Percentiles rank a stretch among this genome's conserved stretches.
Conservation (phyloP, 1,140 invertebrate genomes). For the Gonioctena quinquepunctata region DNA sequence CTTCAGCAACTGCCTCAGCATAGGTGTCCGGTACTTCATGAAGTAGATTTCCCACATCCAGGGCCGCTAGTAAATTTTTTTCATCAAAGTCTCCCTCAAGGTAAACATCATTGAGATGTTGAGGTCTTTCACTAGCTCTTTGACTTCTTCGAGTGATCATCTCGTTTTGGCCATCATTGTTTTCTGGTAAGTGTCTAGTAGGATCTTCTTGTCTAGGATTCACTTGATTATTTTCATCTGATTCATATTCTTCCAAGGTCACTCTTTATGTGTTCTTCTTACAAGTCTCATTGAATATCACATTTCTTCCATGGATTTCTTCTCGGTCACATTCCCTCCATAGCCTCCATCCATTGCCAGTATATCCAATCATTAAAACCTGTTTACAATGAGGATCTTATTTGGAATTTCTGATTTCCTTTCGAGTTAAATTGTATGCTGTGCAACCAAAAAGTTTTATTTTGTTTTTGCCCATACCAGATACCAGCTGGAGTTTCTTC, state of each 20-base stretch:
- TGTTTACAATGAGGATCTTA: conserved; percentile 30
- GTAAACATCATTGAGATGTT: not conserved
- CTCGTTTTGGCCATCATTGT: not conserved
- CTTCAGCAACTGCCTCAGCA: conserved; percentile 22
- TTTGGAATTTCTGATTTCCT: conserved; percentile 27
- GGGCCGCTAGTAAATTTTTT: conserved; percentile 6
- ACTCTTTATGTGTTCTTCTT: not conserved
- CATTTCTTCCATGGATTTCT: conserved; percentile 43
- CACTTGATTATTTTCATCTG: not conserved
- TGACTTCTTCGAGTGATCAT: not conserved
- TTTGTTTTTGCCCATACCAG: conserved; percentile 31
- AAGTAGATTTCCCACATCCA: not conserved
- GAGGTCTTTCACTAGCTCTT: not conserved
- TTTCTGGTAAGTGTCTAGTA: no score
- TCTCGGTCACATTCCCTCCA: conserved; percentile 37
- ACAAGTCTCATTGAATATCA: conserved; percentile 40
- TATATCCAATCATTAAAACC: conserved; percentile 33
- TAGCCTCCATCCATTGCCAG: conserved; percentile 29
- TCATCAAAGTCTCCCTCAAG: not conserved
- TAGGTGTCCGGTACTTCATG: not conserved
- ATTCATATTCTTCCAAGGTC: not conserved
- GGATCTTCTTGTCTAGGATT: not conserved
- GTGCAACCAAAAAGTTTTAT: conserved; percentile 50
- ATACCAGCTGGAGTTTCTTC: conserved; percentile 24
- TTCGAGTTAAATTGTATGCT: conserved; percentile 38